Percentiles rank a stretch among this genome's conserved stretches.
These are phyloP conservation scores for Brachylomia viminalis DNA, from an alignment of 2,888 invertebrate species.

Conservation along the genomic window DNA sequence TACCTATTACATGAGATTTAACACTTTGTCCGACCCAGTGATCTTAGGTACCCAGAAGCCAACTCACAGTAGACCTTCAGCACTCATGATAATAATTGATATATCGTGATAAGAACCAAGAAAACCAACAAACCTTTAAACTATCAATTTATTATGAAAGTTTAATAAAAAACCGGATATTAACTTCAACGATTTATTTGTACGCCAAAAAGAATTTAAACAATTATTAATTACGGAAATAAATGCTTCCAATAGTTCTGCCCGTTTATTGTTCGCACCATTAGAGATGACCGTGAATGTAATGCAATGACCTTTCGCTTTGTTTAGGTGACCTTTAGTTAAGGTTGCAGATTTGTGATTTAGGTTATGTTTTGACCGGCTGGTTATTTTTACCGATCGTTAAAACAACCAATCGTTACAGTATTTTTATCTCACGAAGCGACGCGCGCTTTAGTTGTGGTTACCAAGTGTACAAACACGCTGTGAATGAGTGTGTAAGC, in stretches of 20 bases:
- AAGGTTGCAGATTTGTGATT: slow-evolving; percentile 34
- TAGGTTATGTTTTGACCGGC: slow-evolving; percentile 26
- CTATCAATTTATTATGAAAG: slow-evolving; percentile 16
- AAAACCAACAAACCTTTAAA: not conserved
- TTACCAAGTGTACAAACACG: too few relatives aligned
- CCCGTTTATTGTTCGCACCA: slow-evolving; percentile 24
- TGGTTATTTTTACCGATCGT: not conserved
- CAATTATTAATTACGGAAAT: slow-evolving; percentile 49
- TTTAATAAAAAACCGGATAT: slow-evolving; percentile 33
- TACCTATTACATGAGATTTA: too few relatives aligned
- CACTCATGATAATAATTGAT: not conserved
- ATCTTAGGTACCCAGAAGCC: too few relatives aligned
- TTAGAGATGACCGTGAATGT: slow-evolving; percentile 43
- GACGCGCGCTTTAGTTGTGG: too few relatives aligned
- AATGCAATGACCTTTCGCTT: slow-evolving; percentile 58
- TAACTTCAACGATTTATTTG: slow-evolving; percentile 6
- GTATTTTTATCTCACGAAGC: too few relatives aligned
- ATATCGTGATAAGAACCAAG: slow-evolving; percentile 11
- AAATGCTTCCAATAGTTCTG: slow-evolving; percentile 1
- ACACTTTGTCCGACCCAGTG: too few relatives aligned
- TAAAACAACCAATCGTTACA: too few relatives aligned
- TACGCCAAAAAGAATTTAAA: slow-evolving; percentile 16
- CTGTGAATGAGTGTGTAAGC: too few relatives aligned
- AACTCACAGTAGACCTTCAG: too few relatives aligned
- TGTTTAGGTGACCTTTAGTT: slow-evolving; percentile 44